Conservation (phyloP, 2,797 vertebrate species). For the Buphagus erythrorhynchus region DNA sequence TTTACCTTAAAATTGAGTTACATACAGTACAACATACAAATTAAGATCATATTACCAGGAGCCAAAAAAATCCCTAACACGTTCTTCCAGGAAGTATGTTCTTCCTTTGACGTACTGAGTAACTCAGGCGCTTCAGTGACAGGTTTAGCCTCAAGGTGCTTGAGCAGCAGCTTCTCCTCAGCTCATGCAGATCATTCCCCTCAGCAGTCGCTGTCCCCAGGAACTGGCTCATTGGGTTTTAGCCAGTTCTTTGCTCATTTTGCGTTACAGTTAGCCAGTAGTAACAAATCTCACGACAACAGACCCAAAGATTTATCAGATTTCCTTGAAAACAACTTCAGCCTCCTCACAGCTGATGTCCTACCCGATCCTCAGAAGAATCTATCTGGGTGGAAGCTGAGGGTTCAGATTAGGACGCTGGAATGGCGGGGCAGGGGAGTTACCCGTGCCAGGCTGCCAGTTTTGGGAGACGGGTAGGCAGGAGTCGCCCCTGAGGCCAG, state of each 20-base stretch:
- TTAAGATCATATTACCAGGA: neutral
- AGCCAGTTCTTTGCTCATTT: neutral
- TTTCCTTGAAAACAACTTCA: neutral
- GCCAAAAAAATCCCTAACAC: neutral
- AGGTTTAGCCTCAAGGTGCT: neutral
- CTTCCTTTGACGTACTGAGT: neutral
- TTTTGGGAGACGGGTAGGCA: neutral
- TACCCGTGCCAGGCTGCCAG: neutral
- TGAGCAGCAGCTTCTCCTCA: neutral
- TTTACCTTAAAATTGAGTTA: neutral
- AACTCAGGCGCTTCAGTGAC: neutral
- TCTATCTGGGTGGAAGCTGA: neutral
- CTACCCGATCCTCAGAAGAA: neutral
- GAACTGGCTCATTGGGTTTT: neutral
- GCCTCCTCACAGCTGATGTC: neutral
- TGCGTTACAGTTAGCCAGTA: neutral
- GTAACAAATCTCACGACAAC: neutral
- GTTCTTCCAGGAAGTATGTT: neutral
- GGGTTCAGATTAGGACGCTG: neutral
- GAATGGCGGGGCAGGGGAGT: too few relatives aligned
- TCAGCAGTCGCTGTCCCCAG: neutral
- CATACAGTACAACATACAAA: neutral
- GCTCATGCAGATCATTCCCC: neutral
- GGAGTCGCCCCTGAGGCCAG: neutral
- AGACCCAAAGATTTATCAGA: neutral